These are phyloP conservation scores for Lamellibrachia luymesi DNA, from an alignment of 1,140 invertebrate species.

Conservation along the genomic window DNA sequence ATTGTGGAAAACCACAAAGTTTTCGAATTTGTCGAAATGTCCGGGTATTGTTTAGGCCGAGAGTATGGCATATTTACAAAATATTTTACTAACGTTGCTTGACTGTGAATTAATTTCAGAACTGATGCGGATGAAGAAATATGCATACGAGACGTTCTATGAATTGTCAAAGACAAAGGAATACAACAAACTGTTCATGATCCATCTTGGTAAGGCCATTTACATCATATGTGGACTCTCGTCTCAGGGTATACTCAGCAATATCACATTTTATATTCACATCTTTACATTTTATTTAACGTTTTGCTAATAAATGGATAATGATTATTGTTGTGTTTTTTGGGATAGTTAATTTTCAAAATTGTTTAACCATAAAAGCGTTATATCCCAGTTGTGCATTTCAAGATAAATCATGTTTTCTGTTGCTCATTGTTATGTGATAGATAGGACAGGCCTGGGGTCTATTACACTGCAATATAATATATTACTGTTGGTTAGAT, in stretches of 20 bases:
- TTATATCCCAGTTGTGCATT: too few species aligned
- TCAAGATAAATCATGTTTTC: too few species aligned
- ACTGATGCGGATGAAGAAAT: not conserved
- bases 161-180: not conserved
- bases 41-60: too few species aligned
- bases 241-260: too few species aligned
- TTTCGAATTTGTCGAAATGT: too few species aligned
- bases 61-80: too few species aligned
- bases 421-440: too few species aligned
- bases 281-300: not conserved
- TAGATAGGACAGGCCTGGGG: too few species aligned
- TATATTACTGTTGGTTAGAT: too few species aligned
- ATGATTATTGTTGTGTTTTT: not conserved
- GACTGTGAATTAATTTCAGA: not conserved
- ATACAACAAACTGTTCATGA: slow-evolving; percentile 3
- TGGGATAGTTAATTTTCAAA: not conserved
- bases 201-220: not conserved
- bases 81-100: not conserved
- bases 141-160: not conserved
- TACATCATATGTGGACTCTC: not conserved
- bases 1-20: too few species aligned
- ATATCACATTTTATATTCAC: not conserved
- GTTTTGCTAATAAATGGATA: not conserved
- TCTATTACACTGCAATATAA: too few species aligned
- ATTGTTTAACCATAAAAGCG: too few species aligned